Base-by-base conservation (phyloP, 2,113 vertebrate genomes). In the Sander vitreus region DNA sequence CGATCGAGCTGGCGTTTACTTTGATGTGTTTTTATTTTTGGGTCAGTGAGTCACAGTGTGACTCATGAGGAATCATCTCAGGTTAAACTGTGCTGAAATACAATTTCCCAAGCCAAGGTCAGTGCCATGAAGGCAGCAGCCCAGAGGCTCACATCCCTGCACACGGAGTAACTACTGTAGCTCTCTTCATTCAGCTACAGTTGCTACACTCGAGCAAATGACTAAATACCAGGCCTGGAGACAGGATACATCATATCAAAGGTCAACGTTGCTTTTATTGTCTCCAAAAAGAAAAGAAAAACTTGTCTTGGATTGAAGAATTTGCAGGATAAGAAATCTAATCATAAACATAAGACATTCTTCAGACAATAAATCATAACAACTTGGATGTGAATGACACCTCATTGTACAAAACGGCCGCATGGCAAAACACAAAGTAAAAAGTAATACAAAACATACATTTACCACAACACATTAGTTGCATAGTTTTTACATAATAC, bases 21-120 rank as follows among this genome's bases (percentile, higher is more conserved):
- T 27, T 50, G 54, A 21, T 39, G 51, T 14, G 27, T 62, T 62
- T 69, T 85, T 64, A 83, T 80, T 85, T 84, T 69, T 63, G 57
- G 58, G 79, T 78, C 55, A 72, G 64, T 85, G 85, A 85, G 59
- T 90, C 85, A 87, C 55, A 12, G 30, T 12, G 36, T 15, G n/a
- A 50, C 75, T 77, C 76, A 43, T 78, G 33, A 79, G 50, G 70
- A 79, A 53, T 79, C 64, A 30, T 79, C 79, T 84, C 70, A 76
- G 78, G 87, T 85, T 78, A 39, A 50, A 50, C 25, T 3, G 36
- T 64, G 67, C 43, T 51, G 47, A 73, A 73, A 80, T 53, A 50
- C 57, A 87, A 76, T 81, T 83, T 64, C 27, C 13, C 51, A 65
- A 63, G 64, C 51, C 60, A 83, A 87, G 73, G 85, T 83, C 62